Evolutionary conservation across 2,113 vertebrate species (phyloP).

Genomic region (Dipodomys merriami): DNA sequence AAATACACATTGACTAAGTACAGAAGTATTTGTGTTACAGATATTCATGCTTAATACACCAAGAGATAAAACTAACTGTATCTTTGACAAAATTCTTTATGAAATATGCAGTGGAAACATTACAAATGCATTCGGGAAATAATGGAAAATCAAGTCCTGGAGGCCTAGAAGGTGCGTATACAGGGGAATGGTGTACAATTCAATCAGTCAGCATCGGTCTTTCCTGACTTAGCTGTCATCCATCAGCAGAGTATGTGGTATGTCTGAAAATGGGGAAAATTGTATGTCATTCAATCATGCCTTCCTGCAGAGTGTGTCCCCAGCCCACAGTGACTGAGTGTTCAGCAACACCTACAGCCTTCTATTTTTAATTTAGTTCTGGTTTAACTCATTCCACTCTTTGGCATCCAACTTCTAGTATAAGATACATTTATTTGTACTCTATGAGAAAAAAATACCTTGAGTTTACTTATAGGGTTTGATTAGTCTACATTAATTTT

Average conservation of each 20-base stretch:
- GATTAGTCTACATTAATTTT: neutral
- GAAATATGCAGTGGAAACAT: neutral
- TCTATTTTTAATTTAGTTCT: conserved; percentile 33
- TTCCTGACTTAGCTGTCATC: neutral
- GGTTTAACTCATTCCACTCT: neutral
- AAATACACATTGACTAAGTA: neutral
- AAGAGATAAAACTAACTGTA: neutral
- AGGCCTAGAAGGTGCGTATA: neutral
- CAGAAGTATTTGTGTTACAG: neutral
- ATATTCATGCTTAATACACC: neutral
- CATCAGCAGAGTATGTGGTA: neutral
- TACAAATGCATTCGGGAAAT: neutral
- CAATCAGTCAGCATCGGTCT: neutral
- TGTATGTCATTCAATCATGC: neutral
- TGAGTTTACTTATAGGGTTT: neutral
- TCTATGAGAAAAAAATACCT: no score
- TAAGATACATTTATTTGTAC: neutral
- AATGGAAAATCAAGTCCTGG: neutral
- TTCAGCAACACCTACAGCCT: neutral
- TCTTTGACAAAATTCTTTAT: conserved; percentile 1
- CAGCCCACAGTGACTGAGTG: neutral
- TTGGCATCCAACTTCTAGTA: neutral
- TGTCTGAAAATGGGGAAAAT: neutral
- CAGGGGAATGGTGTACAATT: neutral
- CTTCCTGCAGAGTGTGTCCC: neutral